Conservation (phyloP, 2,797 vertebrate genomes). For the Melanotaenia nigrans region DNA sequence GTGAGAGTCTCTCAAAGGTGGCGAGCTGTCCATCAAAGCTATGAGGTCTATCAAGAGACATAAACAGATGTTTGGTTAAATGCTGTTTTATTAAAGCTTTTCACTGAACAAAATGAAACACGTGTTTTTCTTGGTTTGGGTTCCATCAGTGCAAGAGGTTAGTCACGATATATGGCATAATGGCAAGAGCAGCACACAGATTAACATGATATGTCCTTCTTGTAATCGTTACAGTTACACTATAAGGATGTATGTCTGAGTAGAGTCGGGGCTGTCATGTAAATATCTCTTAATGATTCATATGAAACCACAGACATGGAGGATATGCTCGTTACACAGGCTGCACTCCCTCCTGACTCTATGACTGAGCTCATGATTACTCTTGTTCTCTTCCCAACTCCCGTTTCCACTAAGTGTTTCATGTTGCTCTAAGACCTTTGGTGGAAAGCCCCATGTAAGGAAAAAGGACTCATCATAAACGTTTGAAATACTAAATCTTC, state of each 20-base stretch:
- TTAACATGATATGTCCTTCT: constrained; percentile 19
- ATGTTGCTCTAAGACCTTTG: constrained; percentile 55
- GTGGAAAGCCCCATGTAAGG: constrained; percentile 66
- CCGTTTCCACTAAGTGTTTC: constrained; percentile 54
- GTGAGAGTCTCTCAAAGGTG: constrained; percentile 11
- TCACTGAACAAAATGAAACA: constrained; percentile 37
- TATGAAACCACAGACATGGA: constrained; percentile 56
- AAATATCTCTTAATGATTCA: constrained; percentile 67
- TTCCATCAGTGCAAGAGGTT: constrained; percentile 14
- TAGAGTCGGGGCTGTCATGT: constrained; percentile 36
- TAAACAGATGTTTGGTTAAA: constrained; percentile 35
- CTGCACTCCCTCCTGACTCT: constrained; percentile 55
- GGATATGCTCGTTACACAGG: constrained; percentile 50
- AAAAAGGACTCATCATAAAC: constrained; percentile 47
- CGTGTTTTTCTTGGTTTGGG: constrained; percentile 23
- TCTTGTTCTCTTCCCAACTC: constrained; percentile 60
- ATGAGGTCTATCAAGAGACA: constrained; percentile 8
- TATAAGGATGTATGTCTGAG: constrained; percentile 34
- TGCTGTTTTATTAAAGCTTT: constrained; percentile 32
- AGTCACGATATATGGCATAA: constrained; percentile 1
- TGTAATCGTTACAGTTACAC: constrained; percentile 23
- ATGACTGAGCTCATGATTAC: constrained; percentile 49
- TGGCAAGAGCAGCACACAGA: constrained; percentile 21
- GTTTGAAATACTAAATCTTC: constrained; percentile 57
- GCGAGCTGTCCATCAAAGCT: constrained; percentile 50